phyloP scores from a whole-genome alignment of 2,888 invertebrate genomes.

The Cephalotes varians region DNA sequence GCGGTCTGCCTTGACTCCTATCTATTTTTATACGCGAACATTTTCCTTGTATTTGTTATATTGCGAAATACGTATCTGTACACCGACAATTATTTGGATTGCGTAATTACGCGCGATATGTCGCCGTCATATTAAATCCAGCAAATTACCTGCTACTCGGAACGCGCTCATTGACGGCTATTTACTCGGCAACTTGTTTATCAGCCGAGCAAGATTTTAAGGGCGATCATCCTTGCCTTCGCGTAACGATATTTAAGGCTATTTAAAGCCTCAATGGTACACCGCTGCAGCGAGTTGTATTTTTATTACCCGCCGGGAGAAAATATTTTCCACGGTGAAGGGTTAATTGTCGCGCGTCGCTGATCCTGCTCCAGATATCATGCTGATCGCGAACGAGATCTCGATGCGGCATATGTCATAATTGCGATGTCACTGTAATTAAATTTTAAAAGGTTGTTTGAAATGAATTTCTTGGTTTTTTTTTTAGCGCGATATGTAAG shows the following conservation, averaged over 20 bases:
- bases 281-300: conserved; percentile 22
- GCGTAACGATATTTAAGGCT: conserved; percentile 30
- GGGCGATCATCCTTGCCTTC: conserved; percentile 33
- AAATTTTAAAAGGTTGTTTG: background rate
- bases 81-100: background rate
- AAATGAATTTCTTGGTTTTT: background rate
- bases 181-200: conserved; percentile 37
- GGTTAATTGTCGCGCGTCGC: conserved; percentile 48
- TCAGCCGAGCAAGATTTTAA: conserved; percentile 16
- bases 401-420: background rate
- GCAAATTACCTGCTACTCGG: background rate
- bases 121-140: background rate
- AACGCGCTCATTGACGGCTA: conserved; percentile 26
- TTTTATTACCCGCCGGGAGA: conserved; percentile 45
- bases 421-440: background rate
- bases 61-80: background rate
- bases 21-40: background rate
- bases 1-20: background rate
- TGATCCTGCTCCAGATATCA: conserved; percentile 39
- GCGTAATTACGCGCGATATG: background rate
- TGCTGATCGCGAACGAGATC: conserved; percentile 30
- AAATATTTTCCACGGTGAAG: conserved; percentile 42
- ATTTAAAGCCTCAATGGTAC: conserved; percentile 43
- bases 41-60: background rate
- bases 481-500: background rate